Percentiles rank a stretch among this genome's conserved stretches.
phyloP scores from a whole-genome alignment of 2,113 vertebrate genomes.

The Microtus pennsylvanicus region DNA sequence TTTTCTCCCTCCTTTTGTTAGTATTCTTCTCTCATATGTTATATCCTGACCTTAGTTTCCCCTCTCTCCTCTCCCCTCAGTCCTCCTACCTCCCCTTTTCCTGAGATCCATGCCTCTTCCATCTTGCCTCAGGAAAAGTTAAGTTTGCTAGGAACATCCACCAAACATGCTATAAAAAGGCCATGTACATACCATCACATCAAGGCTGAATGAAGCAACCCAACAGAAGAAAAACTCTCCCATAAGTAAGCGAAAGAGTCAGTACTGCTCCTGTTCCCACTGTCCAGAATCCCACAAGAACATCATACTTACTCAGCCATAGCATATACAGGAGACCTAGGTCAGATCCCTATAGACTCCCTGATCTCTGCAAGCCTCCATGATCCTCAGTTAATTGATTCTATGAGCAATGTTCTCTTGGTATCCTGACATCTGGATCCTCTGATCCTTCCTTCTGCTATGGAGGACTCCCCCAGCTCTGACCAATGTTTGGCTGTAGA shows the following conservation, averaged over 20 bases:
- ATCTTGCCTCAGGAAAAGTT: neutral
- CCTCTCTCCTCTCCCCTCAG: neutral
- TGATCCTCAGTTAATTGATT: neutral
- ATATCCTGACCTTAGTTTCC: neutral
- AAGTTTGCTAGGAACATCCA: neutral
- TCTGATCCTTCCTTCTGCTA: neutral
- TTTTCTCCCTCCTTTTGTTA: neutral
- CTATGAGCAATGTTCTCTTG: neutral
- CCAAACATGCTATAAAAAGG: neutral
- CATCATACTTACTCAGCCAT: neutral
- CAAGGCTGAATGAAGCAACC: neutral
- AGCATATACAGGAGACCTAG: neutral
- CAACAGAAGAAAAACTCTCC: neutral
- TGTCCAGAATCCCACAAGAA: neutral
- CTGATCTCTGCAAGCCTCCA: neutral
- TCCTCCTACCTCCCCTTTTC: neutral
- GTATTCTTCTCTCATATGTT: neutral
- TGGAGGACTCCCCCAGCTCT: neutral
- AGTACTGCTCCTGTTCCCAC: neutral
- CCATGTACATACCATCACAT: neutral
- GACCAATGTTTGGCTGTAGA: neutral
- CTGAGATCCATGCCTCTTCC: accelerated
- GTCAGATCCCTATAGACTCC: neutral
- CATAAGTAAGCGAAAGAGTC: neutral
- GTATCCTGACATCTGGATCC: neutral